phyloP scores from a whole-genome alignment of 2,113 vertebrate genomes.

The Desmodus rotundus region DNA sequence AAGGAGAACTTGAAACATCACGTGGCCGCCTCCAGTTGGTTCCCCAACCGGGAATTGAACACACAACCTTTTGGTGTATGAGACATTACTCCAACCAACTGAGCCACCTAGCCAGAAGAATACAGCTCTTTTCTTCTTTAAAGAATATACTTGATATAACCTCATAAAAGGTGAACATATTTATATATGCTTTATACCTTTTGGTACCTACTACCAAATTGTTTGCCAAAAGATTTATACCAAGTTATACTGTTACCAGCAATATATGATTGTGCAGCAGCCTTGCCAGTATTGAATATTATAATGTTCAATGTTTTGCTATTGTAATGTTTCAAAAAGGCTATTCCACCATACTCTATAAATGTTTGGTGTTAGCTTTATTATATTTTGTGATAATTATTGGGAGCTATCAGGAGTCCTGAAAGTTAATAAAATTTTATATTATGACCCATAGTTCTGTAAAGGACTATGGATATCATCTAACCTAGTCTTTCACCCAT shows the following conservation, averaged over 20 bases:
- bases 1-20: too few relatives aligned
- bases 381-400: slow-evolving; percentile 40
- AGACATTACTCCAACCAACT: too few relatives aligned
- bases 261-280: not conserved
- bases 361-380: not conserved
- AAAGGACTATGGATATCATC: slow-evolving; percentile 33
- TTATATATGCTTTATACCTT: not conserved
- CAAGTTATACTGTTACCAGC: not conserved
- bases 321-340: not conserved
- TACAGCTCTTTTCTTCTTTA: not conserved
- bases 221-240: not conserved
- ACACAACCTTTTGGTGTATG: too few relatives aligned
- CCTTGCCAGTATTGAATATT: not conserved
- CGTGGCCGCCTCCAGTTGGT: too few relatives aligned
- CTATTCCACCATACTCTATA: not conserved
- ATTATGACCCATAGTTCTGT: slow-evolving; percentile 16
- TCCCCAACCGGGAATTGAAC: too few relatives aligned
- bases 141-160: not conserved
- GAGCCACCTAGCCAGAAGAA: too few relatives aligned
- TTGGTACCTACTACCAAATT: not conserved
- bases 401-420: not conserved
- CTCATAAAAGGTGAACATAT: not conserved
- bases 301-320: not conserved
- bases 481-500: not conserved
- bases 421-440: slow-evolving; percentile 57